phyloP scores from a whole-genome alignment of 1,140 invertebrate species.

The Drosophila nigrodunni region DNA sequence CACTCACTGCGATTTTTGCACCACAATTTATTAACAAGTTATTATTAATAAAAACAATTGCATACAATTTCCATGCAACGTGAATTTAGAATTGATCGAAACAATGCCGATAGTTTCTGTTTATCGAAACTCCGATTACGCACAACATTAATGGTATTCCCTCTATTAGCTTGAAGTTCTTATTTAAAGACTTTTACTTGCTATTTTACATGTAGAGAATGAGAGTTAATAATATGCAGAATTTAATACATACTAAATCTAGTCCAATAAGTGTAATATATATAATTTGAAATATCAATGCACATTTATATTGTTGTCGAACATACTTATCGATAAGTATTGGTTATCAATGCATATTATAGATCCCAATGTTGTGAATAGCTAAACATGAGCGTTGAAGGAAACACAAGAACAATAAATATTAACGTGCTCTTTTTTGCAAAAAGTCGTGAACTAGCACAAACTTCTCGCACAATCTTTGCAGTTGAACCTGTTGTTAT shows the following conservation, averaged over 20 bases:
- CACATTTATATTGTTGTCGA: neutral
- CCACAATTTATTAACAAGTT: neutral
- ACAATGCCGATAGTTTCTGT: neutral
- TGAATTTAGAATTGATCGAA: neutral
- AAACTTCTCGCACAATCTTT: conserved; percentile 86
- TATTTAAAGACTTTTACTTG: too few species aligned
- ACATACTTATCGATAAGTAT: neutral
- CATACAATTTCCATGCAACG: neutral
- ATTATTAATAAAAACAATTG: neutral
- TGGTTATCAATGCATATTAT: neutral
- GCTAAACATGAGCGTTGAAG: conserved; percentile 38
- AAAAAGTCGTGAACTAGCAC: conserved; percentile 92
- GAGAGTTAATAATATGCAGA: too few species aligned
- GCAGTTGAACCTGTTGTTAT: conserved; percentile 86
- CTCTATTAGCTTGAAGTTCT: neutral
- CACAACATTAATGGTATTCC: neutral
- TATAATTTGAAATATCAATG: too few species aligned
- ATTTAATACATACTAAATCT: too few species aligned
- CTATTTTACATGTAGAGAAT: too few species aligned
- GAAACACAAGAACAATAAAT: conserved; percentile 61
- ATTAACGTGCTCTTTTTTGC: conserved; percentile 94
- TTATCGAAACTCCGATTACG: neutral
- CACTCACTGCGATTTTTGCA: neutral
- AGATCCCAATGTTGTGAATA: conserved; percentile 3
- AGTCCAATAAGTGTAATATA: too few species aligned